Base-by-base conservation (phyloP, 2,113 vertebrate species). In the Petroica traversi region DNA sequence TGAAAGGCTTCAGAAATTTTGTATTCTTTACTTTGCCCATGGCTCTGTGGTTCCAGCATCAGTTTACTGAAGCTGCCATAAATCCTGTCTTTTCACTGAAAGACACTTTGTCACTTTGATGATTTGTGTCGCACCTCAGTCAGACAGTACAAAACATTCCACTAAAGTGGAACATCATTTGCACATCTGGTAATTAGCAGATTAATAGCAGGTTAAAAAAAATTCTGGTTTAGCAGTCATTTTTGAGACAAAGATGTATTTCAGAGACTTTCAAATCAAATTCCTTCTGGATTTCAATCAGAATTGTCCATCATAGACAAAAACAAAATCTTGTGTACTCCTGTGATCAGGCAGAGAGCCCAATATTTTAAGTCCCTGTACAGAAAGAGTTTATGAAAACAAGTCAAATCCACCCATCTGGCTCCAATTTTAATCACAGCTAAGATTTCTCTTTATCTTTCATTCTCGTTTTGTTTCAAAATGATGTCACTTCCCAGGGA, bases 381-480 rank as follows among this genome's bases (percentile, higher is more conserved):
- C 43, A 73, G 58, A 24, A 80, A 36, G 58, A 79, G 33, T 74
- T 74, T 61, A 85, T 88, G 91, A 91, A 93, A 92, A 46, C 28
- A 46, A 51, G 86, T 49, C 89, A 95, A 94, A 93, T 54, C 62
- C 38, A 84, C 72, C 81, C 92, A 91, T 95, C 69, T 95, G 89
- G 63, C 81, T 95, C 64, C 48, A 79, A 24, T 92, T 95, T 83
- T 79, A 94, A 93, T 86, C 88, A 88, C 80, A 66, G 77, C 64
- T 85, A 68, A 91, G 55, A 55, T 63, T 71, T 90, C 62, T 67
- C 63, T 75, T 83, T 75, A 45, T 61, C 72, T 68, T 88, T 86
- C 26, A 54, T 90, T 89, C 89, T 90, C 64, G 74, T 93, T 94
- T 95, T 84, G 66, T 89, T 79, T 89, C 48, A n/a, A 88, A 93